Evolutionary conservation across 2,113 vertebrate genomes (phyloP).

Genomic region (Rissa tridactyla): DNA sequence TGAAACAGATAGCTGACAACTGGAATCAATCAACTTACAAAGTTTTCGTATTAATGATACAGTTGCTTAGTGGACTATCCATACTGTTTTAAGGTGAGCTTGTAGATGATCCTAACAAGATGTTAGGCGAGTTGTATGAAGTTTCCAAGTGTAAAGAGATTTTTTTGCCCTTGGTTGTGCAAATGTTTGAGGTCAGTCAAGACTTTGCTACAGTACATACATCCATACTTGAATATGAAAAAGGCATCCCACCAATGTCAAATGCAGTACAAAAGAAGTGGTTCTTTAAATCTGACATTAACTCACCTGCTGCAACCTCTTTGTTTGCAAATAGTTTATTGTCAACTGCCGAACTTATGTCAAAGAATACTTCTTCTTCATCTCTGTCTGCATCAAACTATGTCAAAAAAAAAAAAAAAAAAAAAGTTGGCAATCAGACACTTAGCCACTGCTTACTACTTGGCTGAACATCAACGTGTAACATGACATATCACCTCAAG

Average conservation of each 20-base stretch:
- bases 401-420: background rate
- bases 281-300: background rate
- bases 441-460: background rate
- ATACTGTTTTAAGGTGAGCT: background rate
- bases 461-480: background rate
- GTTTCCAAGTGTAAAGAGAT: background rate
- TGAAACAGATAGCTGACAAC: background rate
- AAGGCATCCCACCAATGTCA: background rate
- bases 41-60: background rate
- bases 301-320: conserved; percentile 86
- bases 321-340: conserved; percentile 90
- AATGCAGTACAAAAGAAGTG: background rate
- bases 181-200: background rate
- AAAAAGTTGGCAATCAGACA: background rate
- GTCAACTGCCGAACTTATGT: conserved; percentile 92
- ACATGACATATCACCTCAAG: background rate
- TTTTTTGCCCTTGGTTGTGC: background rate
- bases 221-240: background rate
- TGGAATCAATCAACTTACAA: fast-evolving
- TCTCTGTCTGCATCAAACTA: conserved; percentile 94
- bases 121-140: background rate
- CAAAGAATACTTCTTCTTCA: conserved; percentile 93
- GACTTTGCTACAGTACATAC: background rate
- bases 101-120: background rate
- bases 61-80: background rate